Evolutionary conservation across 2,113 vertebrate genomes (phyloP).

Genomic region (Pogona vitticeps): DNA sequence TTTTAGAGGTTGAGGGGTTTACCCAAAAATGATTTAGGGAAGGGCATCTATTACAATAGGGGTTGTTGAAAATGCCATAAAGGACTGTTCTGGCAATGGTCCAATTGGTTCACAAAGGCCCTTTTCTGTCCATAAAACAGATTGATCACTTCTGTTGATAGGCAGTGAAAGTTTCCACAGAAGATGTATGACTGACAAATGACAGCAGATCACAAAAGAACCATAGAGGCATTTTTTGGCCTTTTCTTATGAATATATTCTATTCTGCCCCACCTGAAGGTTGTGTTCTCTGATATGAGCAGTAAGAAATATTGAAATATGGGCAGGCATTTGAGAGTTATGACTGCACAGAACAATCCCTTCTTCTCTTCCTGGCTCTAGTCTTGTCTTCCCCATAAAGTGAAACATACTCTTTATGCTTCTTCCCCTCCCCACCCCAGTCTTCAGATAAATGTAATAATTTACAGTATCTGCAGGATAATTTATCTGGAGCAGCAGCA

Average conservation of each 20-base stretch:
- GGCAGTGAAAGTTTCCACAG: constrained; percentile 13
- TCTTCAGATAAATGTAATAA: background rate
- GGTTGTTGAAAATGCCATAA: constrained; percentile 13
- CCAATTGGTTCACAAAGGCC: background rate
- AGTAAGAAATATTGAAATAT: constrained; percentile 32
- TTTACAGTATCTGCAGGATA: too few relatives aligned
- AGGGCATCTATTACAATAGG: constrained; percentile 31
- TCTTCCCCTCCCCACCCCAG: too few relatives aligned
- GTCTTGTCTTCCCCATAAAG: background rate
- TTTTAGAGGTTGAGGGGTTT: constrained; percentile 36
- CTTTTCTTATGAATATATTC: constrained; percentile 11
- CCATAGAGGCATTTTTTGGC: constrained; percentile 8
- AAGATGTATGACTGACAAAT: constrained; percentile 9
- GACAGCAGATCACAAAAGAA: background rate
- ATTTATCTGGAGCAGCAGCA: too few relatives aligned
- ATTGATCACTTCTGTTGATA: background rate
- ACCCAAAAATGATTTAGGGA: background rate
- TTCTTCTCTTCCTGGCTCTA: background rate
- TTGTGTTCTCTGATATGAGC: background rate
- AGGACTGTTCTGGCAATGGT: background rate
- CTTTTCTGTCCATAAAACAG: constrained; percentile 17
- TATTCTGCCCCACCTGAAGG: background rate
- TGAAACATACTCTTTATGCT: background rate
- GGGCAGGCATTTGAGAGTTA: background rate
- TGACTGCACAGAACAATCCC: background rate